Evolutionary conservation across 30 jellyfish, hydroid and myxozoan genomes (phyloP).

Genomic region (Rhopilema esculentum): DNA sequence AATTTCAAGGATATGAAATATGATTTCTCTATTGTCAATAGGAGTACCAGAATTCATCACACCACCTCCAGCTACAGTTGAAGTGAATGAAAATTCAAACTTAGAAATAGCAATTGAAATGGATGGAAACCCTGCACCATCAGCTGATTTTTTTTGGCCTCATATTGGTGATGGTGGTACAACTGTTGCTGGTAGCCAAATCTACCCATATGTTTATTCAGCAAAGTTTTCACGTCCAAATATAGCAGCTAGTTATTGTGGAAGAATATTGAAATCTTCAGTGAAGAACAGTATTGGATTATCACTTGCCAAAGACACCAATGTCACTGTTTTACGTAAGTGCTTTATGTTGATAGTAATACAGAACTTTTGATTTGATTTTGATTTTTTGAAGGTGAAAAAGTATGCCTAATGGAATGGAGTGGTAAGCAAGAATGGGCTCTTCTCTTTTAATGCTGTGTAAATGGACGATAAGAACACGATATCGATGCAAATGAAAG

Average conservation of each 20-base stretch:
- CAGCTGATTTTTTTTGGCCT: conserved; percentile 31
- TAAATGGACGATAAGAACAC: too few relatives aligned
- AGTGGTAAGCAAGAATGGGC: too few relatives aligned
- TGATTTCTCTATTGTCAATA: too few relatives aligned
- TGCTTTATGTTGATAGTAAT: too few relatives aligned
- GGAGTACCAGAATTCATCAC: conserved; percentile 4
- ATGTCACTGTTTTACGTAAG: conserved; percentile 16
- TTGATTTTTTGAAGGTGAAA: too few relatives aligned
- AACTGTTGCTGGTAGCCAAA: neutral
- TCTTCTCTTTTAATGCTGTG: too few relatives aligned
- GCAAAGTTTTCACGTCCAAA: conserved; percentile 7
- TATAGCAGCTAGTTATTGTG: conserved; percentile 30
- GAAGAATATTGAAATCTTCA: conserved; percentile 19
- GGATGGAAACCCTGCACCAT: conserved; percentile 49
- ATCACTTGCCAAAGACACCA: neutral
- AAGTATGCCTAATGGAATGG: too few relatives aligned
- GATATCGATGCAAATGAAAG: too few relatives aligned
- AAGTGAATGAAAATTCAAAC: conserved; percentile 6
- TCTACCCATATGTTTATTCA: conserved; percentile 5
- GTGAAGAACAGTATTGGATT: conserved; percentile 14
- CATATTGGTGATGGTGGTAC: neutral
- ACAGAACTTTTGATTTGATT: too few relatives aligned
- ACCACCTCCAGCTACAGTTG: neutral
- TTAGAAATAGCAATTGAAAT: conserved; percentile 9
- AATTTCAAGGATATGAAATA: too few relatives aligned